Base-by-base conservation (phyloP, 2,888 invertebrate genomes). In the Chymomyza fuscimana region DNA sequence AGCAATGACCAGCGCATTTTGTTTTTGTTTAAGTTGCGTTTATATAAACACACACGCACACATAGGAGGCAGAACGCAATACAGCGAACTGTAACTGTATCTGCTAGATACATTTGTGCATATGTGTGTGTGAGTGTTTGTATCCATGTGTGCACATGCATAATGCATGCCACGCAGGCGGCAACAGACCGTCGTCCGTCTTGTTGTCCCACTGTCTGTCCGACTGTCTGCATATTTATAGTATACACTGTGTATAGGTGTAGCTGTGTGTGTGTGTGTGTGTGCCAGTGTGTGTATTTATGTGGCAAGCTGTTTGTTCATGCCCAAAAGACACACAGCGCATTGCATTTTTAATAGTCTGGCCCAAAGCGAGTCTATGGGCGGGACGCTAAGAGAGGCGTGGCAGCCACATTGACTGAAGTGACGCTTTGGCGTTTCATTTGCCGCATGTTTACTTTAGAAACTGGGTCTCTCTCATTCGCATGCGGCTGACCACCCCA, bases 291-390 rank as follows among this genome's bases (percentile, higher is more conserved):
- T 46, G 40, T 46, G 12, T 46, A 4, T 46, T 12, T 12, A 15
- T 46, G 12, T 46, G 40, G 40, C 40, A 12, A 46, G 40, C 51
- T 51, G 22, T 46, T 36, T 52, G 56, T 52, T 54, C 54, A 69
- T 56, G 72, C 58, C 52, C 58, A 62, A 63, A 29, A 63, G 52
- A 63, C 68, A 70, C 67, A 73, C 29, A 75, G 74, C 65, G 69
- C 78, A 74, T 85, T 85, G 82, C 76, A 87, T 78, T 87, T 84
- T 87, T 85, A 84, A 84, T 87, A 84, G 85, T 85, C 87, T 69
- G 82, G 67, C 82, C 54, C 54, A 54, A 19, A 54, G 54, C 54
- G 58, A 15, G 5, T 58, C 22, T 58, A 25, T 58, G 58, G 58
- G 52, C 40, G 63, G 56, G 29, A 67, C 61, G 32, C n/a, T 36